Evolutionary conservation across 2,888 invertebrate species (phyloP), one percentile per base, ranked within the genome.

Genomic region (Lottia gigantea): DNA sequence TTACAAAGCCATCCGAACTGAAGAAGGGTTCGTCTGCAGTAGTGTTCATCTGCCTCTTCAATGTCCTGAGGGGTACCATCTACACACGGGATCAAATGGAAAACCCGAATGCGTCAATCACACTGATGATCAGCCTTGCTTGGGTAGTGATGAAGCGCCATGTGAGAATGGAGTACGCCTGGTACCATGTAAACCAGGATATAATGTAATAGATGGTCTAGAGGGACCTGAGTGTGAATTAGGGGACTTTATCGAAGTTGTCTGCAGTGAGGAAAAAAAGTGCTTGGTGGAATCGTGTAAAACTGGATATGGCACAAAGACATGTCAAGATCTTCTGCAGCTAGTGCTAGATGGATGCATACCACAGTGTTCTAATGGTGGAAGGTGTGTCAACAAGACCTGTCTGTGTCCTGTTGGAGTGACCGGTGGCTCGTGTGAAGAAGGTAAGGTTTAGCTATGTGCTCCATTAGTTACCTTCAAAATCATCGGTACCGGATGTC

Each of bases 301-400:
- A 55, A 55, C 55, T 23, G 55, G 63, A 19, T 66, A 64, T 46
- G 49, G 31, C 63, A 26, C 72, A 2, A 46, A 74, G 40, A 69
- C 72, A 47, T 78, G 78, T 73, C 71, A 74, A 67, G 67, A 74
- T 46, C 71, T 71, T 40, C 67, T 74, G n/a, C 69, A 71, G 16
- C 47, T 71, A 12, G 71, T 78, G 23, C 26, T 71, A 15, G 67
- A 70, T 16, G 78, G 77, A 26, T 82, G 82, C 68, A 73, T 77
- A n/a, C 82, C 82, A 45, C 77, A 76, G 31, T 82, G 82, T 70
- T 79, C 81, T 23, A 82, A 81, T 71, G 81, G 81, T 11, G 82
- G 82, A n/a, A 77, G 77, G 1, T 82, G 82, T 71, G n/a, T 49
- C 15, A 72, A 79, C 64, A 76, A 73, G 14, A 67, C 55, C 11